Conservation (phyloP, 2,113 vertebrate genomes). For the Pelvicachromis taeniatus region DNA sequence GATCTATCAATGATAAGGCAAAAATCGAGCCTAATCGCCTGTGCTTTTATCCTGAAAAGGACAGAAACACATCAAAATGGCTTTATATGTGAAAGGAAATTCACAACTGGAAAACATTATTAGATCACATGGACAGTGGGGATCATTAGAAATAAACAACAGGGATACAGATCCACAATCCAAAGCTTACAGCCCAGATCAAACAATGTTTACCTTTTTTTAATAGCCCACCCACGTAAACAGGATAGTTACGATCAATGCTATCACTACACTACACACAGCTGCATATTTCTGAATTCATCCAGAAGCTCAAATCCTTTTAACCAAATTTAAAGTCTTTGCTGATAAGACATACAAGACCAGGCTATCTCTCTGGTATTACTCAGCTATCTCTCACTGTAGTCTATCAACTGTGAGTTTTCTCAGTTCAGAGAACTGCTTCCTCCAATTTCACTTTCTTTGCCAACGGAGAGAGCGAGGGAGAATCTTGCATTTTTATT, state of each 20-base stretch:
- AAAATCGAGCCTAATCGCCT: background rate
- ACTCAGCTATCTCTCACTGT: constrained; percentile 5
- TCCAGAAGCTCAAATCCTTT: background rate
- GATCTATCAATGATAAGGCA: background rate
- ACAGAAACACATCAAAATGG: background rate
- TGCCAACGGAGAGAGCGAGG: background rate
- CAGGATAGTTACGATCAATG: background rate
- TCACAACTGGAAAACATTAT: background rate
- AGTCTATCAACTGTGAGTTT: constrained; percentile 11
- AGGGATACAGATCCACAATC: background rate
- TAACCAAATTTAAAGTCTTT: constrained; percentile 10
- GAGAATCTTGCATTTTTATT: background rate
- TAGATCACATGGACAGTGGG: background rate
- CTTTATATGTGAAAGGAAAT: background rate
- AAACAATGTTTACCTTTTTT: background rate
- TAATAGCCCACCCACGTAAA: background rate
- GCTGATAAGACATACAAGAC: background rate
- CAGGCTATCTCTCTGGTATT: constrained; percentile 3
- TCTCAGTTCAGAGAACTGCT: background rate
- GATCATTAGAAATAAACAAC: background rate
- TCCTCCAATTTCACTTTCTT: background rate
- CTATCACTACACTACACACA: background rate
- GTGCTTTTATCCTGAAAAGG: background rate
- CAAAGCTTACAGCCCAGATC: background rate
- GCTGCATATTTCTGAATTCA: background rate